Conservation (phyloP, 2,888 invertebrate species). For the Hypercompe scribonia region DNA sequence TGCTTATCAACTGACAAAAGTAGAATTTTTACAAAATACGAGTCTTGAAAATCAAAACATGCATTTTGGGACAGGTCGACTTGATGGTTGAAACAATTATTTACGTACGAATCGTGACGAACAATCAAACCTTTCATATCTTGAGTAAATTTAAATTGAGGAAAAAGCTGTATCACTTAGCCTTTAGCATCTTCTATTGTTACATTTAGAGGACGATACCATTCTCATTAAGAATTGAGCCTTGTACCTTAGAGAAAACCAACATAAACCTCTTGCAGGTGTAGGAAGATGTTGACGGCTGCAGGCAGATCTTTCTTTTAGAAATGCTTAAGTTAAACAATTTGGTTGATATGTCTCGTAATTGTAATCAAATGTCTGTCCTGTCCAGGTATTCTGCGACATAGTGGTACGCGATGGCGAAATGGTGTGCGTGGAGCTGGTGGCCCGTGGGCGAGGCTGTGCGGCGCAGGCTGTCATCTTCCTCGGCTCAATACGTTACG, state of each 20-base stretch:
- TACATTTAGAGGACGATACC: too few relatives aligned
- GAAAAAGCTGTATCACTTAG: background rate
- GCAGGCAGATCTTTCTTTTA: background rate
- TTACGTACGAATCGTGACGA: background rate
- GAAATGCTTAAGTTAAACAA: background rate
- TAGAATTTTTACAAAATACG: too few relatives aligned
- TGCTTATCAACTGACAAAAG: background rate
- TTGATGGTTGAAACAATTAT: too few relatives aligned
- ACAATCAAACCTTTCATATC: background rate
- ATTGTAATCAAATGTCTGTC: background rate
- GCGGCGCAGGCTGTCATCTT: conserved; percentile 97
- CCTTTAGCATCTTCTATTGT: background rate
- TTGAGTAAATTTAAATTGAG: background rate
- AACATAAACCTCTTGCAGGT: background rate
- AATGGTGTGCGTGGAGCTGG: conserved; percentile 99
- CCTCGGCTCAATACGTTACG: conserved; percentile 98
- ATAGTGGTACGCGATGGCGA: conserved; percentile 99
- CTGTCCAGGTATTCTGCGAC: conserved; percentile 93
- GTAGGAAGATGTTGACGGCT: background rate
- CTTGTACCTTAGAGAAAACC: background rate
- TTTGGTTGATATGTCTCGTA: background rate
- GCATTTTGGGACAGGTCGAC: background rate
- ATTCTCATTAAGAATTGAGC: background rate
- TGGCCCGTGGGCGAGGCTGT: conserved; percentile 95
- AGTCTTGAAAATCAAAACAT: background rate